Percentiles rank a stretch among this genome's conserved stretches.
phyloP scores from a whole-genome alignment of 1,140 invertebrate species.

The Ceratosolen solmsi region DNA sequence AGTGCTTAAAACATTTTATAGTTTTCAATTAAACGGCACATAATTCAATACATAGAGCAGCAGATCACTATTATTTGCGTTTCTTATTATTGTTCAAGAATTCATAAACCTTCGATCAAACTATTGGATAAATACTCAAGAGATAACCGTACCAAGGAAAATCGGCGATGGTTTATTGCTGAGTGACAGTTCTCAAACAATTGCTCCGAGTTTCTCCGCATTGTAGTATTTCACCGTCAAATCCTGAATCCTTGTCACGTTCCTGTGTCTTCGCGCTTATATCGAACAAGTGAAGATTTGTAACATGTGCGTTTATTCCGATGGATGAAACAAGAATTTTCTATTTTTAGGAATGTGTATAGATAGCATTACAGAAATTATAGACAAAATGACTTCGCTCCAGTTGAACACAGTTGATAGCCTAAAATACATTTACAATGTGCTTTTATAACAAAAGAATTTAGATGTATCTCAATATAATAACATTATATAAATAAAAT shows the following conservation, averaged over 20 bases:
- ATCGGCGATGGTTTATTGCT: constrained; percentile 2
- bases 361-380: no score
- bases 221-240: neutral
- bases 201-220: constrained; percentile 8
- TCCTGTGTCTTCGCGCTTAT: constrained; percentile 10
- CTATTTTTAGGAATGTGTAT: neutral
- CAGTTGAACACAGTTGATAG: no score
- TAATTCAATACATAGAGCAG: no score
- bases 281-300: constrained; percentile 16
- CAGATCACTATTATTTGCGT: no score
- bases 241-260: constrained; percentile 27
- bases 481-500: no score
- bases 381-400: no score
- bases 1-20: no score
- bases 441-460: no score
- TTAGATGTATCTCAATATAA: no score
- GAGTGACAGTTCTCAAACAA: constrained; percentile 39
- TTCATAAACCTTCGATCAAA: neutral
- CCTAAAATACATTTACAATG: no score
- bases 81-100: no score
- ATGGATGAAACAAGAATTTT: neutral
- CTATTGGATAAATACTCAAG: neutral
- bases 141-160: neutral
- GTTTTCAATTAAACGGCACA: no score
- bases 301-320: neutral